These are phyloP conservation scores for Achlya flavicornis DNA, from an alignment of 2,888 invertebrate genomes.

Conservation along the genomic window DNA sequence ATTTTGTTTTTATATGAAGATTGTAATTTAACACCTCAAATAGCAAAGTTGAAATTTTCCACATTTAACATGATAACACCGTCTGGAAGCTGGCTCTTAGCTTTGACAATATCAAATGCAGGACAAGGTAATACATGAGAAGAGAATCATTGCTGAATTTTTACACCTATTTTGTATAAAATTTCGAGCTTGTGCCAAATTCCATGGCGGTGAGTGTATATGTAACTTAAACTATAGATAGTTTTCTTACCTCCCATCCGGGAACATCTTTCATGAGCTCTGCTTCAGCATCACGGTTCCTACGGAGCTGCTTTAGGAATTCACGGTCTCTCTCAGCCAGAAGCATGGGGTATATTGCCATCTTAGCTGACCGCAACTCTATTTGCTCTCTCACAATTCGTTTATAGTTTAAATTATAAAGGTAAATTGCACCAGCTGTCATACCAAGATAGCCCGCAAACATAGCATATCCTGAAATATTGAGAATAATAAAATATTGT, in stretches of 20 bases:
- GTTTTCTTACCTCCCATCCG: constrained; percentile 88
- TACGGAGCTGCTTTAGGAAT: constrained; percentile 90
- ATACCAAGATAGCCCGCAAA: constrained; percentile 85
- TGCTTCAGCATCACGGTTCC: constrained; percentile 92
- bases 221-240: not conserved
- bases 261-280: constrained; percentile 95
- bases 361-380: constrained; percentile 90
- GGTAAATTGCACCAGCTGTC: constrained; percentile 81
- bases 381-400: constrained; percentile 82
- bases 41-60: no score
- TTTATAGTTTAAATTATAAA: constrained; percentile 84
- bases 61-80: no score
- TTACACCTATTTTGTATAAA: no score
- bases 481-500: constrained; percentile 1
- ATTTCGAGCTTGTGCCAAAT: no score
- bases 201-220: no score
- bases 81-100: no score
- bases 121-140: no score
- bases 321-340: constrained; percentile 93
- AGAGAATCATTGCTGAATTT: no score
- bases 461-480: constrained; percentile 83
- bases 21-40: no score
- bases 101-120: no score
- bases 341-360: constrained; percentile 90
- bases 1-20: no score